Percentiles rank a stretch among this genome's conserved stretches.
phyloP scores from a whole-genome alignment of 2,113 vertebrate species.

The Coracopsis vasa region DNA sequence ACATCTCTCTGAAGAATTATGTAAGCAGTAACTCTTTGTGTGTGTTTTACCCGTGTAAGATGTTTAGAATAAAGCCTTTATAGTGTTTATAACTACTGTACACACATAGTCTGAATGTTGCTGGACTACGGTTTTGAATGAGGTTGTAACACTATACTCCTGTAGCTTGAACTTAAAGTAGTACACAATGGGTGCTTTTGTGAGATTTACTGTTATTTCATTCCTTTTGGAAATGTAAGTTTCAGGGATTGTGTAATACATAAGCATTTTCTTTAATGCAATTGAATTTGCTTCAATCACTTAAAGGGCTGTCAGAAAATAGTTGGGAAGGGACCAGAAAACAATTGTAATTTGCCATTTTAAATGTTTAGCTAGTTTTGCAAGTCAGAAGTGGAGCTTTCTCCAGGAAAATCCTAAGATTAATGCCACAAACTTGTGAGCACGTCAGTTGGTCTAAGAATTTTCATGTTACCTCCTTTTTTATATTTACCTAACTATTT shows the following conservation, averaged over 20 bases:
- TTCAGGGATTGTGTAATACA: background rate
- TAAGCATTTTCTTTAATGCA: conserved; percentile 30
- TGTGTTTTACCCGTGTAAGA: conserved; percentile 24
- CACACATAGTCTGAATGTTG: conserved; percentile 22
- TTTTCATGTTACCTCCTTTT: background rate
- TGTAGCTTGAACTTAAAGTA: conserved; percentile 34
- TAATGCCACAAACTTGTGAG: background rate
- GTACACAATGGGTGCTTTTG: conserved; percentile 37
- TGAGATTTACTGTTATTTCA: conserved; percentile 56
- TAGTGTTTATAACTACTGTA: conserved; percentile 53
- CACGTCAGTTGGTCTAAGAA: background rate
- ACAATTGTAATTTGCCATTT: conserved; percentile 41
- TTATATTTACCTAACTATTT: background rate
- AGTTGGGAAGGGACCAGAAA: conserved; percentile 31
- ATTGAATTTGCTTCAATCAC: conserved; percentile 16
- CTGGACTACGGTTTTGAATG: conserved; percentile 35
- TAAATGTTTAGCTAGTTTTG: conserved; percentile 41
- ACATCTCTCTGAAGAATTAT: conserved; percentile 23
- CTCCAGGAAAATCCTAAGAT: conserved; percentile 1
- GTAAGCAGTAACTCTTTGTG: conserved; percentile 19
- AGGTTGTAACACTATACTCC: conserved; percentile 39
- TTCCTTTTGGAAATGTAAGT: background rate
- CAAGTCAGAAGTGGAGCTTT: background rate
- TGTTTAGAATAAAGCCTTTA: conserved; percentile 49
- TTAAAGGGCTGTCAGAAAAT: conserved; percentile 42